Base-by-base conservation (phyloP, 2,888 invertebrate genomes). In the Orthosia gothica region DNA sequence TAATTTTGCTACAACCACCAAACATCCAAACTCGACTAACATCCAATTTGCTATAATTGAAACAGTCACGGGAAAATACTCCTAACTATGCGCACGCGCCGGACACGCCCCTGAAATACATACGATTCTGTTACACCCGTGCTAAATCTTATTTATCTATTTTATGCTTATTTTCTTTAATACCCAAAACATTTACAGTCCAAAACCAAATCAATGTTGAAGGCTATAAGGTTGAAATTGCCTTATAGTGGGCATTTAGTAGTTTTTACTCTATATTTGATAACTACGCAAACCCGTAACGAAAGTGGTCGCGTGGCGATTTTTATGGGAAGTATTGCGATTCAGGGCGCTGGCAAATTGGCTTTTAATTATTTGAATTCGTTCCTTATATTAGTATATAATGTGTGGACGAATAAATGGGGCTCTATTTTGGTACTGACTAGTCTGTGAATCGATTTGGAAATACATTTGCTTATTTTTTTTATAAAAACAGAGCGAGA, bases 231-330 rank as follows among this genome's bases (percentile, higher is more conserved):
- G 77, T 79, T 72, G 23, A 68, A 52, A 71, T 77, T 87, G 1
- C 18, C 16, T 18, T 73, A 49, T 3, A 0, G 20, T 0, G 0
- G 0, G 0, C 7, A 4, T 63, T 64, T 79, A 57, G 70, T 67
- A 59, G 58, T 64, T 68, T 58, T 54, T 64, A 71, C 49, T 72
- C 72, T 55, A 69, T 82, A 76, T 83, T 87, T 77, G 80, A 86
- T 86, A 86, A 81, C 79, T 84, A 70, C 20, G 75, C 54, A 32
- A 74, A 86, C 77, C 90, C 94, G 94, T 93, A 86, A 86, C 95
- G 84, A 95, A 96, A 92, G 69, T 84, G 86, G 93, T 86, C 96
- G 91, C 95, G 96, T 96, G 96, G 90, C 95, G 78, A 92, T 94
- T 94, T 93, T 90, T 93, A 93, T 95, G 95, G 95, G 95, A 96